Evolutionary conservation across 2,797 vertebrate genomes (phyloP).

Genomic region (Gymnothorax javanicus): DNA sequence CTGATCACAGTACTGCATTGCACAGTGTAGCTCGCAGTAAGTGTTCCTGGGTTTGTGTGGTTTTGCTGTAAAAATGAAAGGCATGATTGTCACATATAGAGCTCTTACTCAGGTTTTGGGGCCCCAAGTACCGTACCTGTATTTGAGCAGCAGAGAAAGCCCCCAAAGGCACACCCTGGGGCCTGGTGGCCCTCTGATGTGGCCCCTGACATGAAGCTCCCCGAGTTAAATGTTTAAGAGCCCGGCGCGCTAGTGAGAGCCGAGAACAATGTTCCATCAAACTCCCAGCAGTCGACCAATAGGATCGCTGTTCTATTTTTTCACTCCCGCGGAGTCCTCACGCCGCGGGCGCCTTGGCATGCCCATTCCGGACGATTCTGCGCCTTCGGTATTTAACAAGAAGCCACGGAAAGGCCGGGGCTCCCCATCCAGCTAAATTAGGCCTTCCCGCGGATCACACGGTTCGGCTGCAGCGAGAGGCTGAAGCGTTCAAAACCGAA

Average conservation of each 20-base stretch:
- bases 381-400: constrained; percentile 52
- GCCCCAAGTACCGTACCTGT: not conserved
- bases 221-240: constrained; percentile 39
- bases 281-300: constrained; percentile 55
- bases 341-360: constrained; percentile 37
- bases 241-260: not conserved
- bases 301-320: constrained; percentile 48
- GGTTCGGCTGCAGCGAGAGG: constrained; percentile 51
- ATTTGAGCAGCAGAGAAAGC: not conserved
- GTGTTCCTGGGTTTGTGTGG: not conserved
- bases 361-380: constrained; percentile 48
- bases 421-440: constrained; percentile 54
- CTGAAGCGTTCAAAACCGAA: not conserved
- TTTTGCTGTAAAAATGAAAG: not conserved
- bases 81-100: not conserved
- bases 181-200: constrained; percentile 49
- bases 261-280: constrained; percentile 54
- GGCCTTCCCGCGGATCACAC: constrained; percentile 51
- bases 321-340: constrained; percentile 40
- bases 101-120: not conserved
- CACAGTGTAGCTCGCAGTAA: not conserved
- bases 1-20: not conserved
- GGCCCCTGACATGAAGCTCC: constrained; percentile 45
- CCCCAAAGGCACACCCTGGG: not conserved
- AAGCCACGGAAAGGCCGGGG: constrained; percentile 58